Evolutionary conservation across 2,797 vertebrate species (phyloP).

Genomic region (Rhabdomys pumilio): DNA sequence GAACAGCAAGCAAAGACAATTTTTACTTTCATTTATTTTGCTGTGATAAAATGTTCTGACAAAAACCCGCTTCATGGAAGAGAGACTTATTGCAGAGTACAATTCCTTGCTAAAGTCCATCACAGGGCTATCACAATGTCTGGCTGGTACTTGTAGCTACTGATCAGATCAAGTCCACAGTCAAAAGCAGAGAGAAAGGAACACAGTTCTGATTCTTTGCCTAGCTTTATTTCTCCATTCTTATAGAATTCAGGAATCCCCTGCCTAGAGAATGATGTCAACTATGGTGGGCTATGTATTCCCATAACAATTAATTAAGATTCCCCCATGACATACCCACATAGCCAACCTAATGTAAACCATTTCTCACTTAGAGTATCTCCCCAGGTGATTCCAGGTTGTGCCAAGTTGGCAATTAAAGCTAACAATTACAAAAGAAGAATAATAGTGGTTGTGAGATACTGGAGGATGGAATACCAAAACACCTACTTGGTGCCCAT

Average conservation of each 20-base stretch:
- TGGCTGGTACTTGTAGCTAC: not conserved
- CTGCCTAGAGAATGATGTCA: not conserved
- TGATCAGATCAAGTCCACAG: not conserved
- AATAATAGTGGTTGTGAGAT: not conserved
- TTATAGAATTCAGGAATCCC: not conserved
- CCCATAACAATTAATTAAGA: not conserved
- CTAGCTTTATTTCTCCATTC: not conserved
- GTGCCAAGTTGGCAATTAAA: not conserved
- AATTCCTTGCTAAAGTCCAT: not conserved
- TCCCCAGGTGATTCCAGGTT: not conserved
- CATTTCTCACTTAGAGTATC: not conserved
- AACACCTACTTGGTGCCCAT: accelerated
- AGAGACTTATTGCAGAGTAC: not conserved
- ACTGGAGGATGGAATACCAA: not conserved
- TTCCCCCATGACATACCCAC: not conserved
- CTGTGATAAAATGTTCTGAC: not conserved
- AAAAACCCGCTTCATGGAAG: not conserved
- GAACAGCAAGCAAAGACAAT: not conserved
- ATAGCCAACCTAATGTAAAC: not conserved
- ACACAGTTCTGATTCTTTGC: not conserved
- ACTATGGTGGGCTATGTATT: not conserved
- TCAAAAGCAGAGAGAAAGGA: not conserved
- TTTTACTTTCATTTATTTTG: not conserved
- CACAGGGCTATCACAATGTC: not conserved
- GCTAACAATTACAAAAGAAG: not conserved